A percentile compares a stretch with the other conserved stretches of the same genome.
phyloP scores from a whole-genome alignment of 2,888 invertebrate species.

The Pomacea canaliculata region DNA sequence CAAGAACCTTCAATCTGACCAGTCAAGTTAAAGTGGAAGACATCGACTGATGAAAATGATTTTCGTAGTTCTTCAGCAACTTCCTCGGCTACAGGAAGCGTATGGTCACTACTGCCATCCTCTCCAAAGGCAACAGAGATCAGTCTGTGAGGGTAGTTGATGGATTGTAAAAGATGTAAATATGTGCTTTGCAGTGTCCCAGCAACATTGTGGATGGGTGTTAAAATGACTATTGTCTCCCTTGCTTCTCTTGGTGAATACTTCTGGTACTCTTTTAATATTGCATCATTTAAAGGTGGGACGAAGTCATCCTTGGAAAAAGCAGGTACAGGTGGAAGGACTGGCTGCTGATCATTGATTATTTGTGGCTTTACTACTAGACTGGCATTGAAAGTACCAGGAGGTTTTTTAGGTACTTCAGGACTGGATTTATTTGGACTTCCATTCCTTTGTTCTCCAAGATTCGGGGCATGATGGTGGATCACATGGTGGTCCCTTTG shows the following conservation, averaged over 20 bases:
- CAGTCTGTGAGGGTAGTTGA: constrained; percentile 58
- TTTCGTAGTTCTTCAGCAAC: constrained; percentile 42
- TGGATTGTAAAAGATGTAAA: constrained; percentile 43
- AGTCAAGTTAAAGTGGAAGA: constrained; percentile 50
- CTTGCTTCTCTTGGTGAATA: constrained; percentile 35
- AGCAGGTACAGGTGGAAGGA: constrained; percentile 47
- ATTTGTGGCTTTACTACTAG: too few species aligned
- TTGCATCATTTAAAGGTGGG: constrained; percentile 33
- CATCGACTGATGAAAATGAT: constrained; percentile 47
- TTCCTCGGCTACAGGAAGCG: constrained; percentile 44
- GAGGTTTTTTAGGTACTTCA: too few species aligned
- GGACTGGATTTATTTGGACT: too few species aligned
- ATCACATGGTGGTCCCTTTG: background rate
- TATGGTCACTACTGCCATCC: constrained; percentile 61
- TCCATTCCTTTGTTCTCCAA: too few species aligned
- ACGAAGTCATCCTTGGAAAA: constrained; percentile 47
- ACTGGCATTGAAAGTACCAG: too few species aligned
- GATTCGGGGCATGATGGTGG: too few species aligned
- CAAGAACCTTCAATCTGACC: constrained; percentile 45
- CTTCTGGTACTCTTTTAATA: constrained; percentile 31
- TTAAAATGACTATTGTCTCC: constrained; percentile 54
- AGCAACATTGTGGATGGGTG: constrained; percentile 59
- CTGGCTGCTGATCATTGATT: too few species aligned
- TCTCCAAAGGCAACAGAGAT: constrained; percentile 63
- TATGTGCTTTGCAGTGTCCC: constrained; percentile 43